phyloP scores from a whole-genome alignment of 2,113 vertebrate genomes.

The Pelmatolapia mariae region DNA sequence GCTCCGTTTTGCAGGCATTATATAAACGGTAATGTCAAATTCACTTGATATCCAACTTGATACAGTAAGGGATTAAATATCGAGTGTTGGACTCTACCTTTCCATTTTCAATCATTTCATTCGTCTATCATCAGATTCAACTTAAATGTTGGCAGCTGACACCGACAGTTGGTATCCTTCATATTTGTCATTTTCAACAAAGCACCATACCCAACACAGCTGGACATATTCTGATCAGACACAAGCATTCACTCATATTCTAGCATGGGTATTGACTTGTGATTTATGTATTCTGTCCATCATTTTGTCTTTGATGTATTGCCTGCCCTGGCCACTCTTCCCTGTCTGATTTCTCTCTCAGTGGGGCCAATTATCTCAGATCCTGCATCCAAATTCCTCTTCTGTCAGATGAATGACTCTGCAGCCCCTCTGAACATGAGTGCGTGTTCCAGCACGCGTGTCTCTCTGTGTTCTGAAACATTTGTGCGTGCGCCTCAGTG shows the following conservation, averaged over 20 bases:
- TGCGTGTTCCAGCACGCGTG: neutral
- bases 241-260: neutral
- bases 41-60: neutral
- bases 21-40: neutral
- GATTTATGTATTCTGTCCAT: neutral
- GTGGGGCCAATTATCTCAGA: neutral
- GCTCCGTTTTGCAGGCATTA: neutral
- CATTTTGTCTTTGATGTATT: neutral
- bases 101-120: neutral
- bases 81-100: neutral
- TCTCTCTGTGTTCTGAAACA: neutral
- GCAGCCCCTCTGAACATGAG: neutral
- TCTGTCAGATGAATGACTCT: constrained; percentile 5
- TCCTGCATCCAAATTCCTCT: constrained; percentile 3
- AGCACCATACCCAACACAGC: neutral
- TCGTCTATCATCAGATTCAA: neutral
- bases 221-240: neutral
- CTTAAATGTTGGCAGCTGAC: neutral
- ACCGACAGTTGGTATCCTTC: neutral
- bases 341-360: neutral
- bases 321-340: neutral
- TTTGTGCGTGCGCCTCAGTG: neutral
- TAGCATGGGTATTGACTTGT: neutral
- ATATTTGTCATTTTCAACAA: neutral
- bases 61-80: neutral